These are phyloP conservation scores for Anaspis maculata DNA, from an alignment of 2,888 invertebrate species.

Conservation along the genomic window DNA sequence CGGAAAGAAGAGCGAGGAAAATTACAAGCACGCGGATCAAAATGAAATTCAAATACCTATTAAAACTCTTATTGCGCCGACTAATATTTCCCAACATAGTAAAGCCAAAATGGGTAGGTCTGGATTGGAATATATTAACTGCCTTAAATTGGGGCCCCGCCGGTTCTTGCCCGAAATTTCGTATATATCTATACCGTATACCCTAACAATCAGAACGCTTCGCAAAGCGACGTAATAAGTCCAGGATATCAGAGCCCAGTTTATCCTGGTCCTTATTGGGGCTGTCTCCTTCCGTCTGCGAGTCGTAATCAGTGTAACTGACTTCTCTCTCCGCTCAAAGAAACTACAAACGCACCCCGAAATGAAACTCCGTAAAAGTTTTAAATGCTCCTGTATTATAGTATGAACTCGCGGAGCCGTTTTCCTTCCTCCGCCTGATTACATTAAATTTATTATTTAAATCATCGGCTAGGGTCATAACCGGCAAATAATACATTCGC, in stretches of 20 bases:
- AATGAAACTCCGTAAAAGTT: slow-evolving; percentile 13
- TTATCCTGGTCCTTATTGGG: slow-evolving; percentile 17
- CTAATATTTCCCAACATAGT: slow-evolving; percentile 23
- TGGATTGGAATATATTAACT: slow-evolving; percentile 21
- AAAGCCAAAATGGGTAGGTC: too few relatives aligned
- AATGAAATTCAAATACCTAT: slow-evolving; percentile 34
- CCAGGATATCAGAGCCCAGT: slow-evolving; percentile 22
- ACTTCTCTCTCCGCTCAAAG: slow-evolving; percentile 7
- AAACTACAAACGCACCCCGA: slow-evolving; percentile 9
- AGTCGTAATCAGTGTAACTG: slow-evolving; percentile 15
- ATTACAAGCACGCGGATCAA: slow-evolving; percentile 30
- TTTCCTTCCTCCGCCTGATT: slow-evolving; percentile 8
- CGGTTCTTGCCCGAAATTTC: slow-evolving; percentile 16
- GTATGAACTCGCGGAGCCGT: slow-evolving; percentile 1
- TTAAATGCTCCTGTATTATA: slow-evolving; percentile 8
- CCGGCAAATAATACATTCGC: slow-evolving; percentile 5
- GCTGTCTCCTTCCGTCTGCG: slow-evolving; percentile 9
- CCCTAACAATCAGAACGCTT: slow-evolving; percentile 24
- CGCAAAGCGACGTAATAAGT: slow-evolving; percentile 23
- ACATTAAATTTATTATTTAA: slow-evolving; percentile 12
- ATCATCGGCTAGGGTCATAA: slow-evolving; percentile 6
- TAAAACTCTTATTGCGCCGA: slow-evolving; percentile 24
- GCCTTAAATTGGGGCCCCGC: slow-evolving; percentile 18
- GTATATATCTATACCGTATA: slow-evolving; percentile 19
- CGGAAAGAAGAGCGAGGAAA: slow-evolving; percentile 30